phyloP scores from a whole-genome alignment of 2,888 invertebrate genomes.

The Lycaena phlaeas region DNA sequence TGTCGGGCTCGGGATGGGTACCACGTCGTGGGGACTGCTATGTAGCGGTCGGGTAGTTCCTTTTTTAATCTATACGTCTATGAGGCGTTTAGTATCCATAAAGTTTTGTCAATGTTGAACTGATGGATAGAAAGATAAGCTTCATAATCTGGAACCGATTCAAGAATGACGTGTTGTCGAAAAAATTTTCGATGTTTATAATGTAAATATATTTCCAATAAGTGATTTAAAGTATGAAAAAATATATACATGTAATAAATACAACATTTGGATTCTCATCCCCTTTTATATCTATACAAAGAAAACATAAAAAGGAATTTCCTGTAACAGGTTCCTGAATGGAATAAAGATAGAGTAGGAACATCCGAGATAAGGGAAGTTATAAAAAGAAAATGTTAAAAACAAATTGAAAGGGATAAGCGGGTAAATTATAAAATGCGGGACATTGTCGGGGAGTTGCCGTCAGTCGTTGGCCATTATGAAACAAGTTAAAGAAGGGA shows the following conservation, averaged over 20 bases:
- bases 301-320: conserved; percentile 4
- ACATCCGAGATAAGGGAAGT: conserved; percentile 50
- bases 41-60: no score
- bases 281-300: conserved; percentile 3
- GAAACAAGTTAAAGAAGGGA: conserved; percentile 9
- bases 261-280: background rate
- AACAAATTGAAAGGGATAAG: conserved; percentile 44
- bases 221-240: background rate
- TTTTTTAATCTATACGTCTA: no score
- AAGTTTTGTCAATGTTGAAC: no score
- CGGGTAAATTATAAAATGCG: conserved; percentile 58
- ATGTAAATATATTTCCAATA: background rate
- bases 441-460: conserved; percentile 46
- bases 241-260: no score
- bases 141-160: no score
- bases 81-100: no score
- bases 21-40: no score
- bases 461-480: conserved; percentile 35
- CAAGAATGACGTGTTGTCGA: no score
- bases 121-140: no score
- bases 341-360: conserved; percentile 19
- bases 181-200: no score
- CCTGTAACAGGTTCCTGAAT: conserved; percentile 6
- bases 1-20: no score
- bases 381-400: conserved; percentile 28